Evolutionary conservation across 2,888 invertebrate species (phyloP), one percentile per base, ranked within the genome.

Genomic region (Seira musarum): DNA sequence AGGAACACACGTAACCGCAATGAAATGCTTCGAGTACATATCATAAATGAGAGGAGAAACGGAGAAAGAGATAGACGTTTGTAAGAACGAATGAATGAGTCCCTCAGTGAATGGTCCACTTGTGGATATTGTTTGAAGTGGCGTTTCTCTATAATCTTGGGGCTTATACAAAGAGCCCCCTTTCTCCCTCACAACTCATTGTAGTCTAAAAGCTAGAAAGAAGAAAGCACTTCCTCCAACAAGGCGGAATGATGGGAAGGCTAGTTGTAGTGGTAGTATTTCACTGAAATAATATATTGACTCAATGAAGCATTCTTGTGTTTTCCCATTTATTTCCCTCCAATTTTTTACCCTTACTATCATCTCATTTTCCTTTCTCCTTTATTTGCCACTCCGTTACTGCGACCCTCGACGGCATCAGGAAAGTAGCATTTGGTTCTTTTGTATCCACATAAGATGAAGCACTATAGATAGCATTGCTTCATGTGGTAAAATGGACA

Each of bases 231-330:
- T 24, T 64, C 30, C 61, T 21, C n/a, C 24, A 30, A 64, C 5
- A 64, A 64, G 30, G 64, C 1, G 25, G 64, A 64, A 25, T 15
- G n/a, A 53, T 53, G 15, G n/a, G 17, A 53, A 53, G 53, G 3
- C 53, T 53, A 53, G 53, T 30, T 30, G 30, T 30, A 30, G 30
- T 30, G 8, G 30, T 30, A 30, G 2, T 30, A 30, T 53, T 53
- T 0, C 53, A 17, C 19, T 49, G 73, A 24, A 57, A 67, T 67
- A 69, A 68, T 65, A 65, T 70, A 72, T 78, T 67, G 65, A 71
- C 71, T 71, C 78, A 78, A 71, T 78, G 70, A 78, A 78, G 78
- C 78, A 66, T 78, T 72, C 78, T 61, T 72, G 66, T 61, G 63
- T 61, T 79, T 35, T 66, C 63, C 72, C 72, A 63, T 63, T 72